A percentile compares a stretch with the other conserved stretches of the same genome.
phyloP scores from a whole-genome alignment of 2,888 invertebrate genomes.

The Melinaea menophilus region DNA sequence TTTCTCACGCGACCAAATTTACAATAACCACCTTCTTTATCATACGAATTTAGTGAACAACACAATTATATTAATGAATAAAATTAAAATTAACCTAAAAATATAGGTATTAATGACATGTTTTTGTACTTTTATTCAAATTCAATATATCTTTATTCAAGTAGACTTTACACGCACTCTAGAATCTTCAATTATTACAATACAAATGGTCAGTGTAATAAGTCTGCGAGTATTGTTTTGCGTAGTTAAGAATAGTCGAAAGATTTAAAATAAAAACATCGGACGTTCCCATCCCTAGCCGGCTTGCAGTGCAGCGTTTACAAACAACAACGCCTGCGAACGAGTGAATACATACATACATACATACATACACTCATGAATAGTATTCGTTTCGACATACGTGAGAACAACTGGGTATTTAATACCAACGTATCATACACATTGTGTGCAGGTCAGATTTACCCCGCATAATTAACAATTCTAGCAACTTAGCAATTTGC shows the following conservation, averaged over 20 bases:
- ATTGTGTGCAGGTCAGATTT: conserved; percentile 11
- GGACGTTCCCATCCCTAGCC: conserved; percentile 43
- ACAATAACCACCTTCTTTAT: conserved; percentile 13
- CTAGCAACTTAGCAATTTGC: too few relatives aligned
- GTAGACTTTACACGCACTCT: too few relatives aligned
- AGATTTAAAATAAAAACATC: conserved; percentile 33
- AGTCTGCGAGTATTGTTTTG: too few relatives aligned
- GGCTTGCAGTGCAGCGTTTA: conserved; percentile 58
- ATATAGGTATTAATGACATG: not conserved
- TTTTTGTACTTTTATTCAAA: too few relatives aligned
- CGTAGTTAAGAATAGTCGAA: conserved; percentile 15
- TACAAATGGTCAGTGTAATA: too few relatives aligned
- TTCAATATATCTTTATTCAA: too few relatives aligned
- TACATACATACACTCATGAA: conserved; percentile 51
- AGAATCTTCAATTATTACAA: too few relatives aligned
- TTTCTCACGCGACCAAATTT: conserved; percentile 25
- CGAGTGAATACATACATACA: conserved; percentile 54
- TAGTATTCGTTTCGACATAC: conserved; percentile 49
- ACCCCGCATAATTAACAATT: not conserved
- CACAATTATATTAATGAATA: not conserved
- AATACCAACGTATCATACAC: conserved; percentile 12
- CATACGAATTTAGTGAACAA: not conserved
- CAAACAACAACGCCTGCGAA: conserved; percentile 60
- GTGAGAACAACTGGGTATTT: conserved; percentile 28
- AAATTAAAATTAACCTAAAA: not conserved